Conservation (phyloP, 2,888 invertebrate genomes). For the Leucophenga maculata region DNA sequence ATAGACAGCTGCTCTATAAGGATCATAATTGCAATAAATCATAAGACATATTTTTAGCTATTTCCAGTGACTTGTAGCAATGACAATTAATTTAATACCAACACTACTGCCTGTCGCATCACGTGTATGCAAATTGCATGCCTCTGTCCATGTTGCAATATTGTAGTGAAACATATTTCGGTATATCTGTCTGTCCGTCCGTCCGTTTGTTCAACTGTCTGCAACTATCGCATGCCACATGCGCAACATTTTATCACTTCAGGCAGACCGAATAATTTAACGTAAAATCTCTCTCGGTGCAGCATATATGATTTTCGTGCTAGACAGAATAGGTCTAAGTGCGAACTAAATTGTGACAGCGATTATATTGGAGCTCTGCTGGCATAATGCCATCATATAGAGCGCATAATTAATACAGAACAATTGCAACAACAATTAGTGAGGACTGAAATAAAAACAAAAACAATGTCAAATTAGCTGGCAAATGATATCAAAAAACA, state of each 20-base stretch:
- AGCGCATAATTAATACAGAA: slow-evolving; percentile 57
- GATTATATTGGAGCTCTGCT: background rate
- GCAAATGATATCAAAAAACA: slow-evolving; percentile 37
- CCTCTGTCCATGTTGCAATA: too few relatives aligned
- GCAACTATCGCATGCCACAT: slow-evolving; percentile 51
- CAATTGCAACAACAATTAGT: slow-evolving; percentile 65
- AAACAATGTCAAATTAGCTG: slow-evolving; percentile 51
- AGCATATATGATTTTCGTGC: slow-evolving; percentile 37
- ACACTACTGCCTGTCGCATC: background rate
- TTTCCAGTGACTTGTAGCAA: too few relatives aligned
- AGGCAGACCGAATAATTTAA: slow-evolving; percentile 72
- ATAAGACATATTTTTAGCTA: too few relatives aligned
- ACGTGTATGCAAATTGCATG: background rate
- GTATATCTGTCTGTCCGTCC: slow-evolving; percentile 18
- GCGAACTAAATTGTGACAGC: background rate
- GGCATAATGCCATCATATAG: slow-evolving; percentile 31
- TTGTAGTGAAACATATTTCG: background rate
- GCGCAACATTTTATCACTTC: slow-evolving; percentile 68
- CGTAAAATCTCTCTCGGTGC: slow-evolving; percentile 63
- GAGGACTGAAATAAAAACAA: slow-evolving; percentile 16
- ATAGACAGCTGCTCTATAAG: too few relatives aligned
- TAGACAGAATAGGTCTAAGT: background rate
- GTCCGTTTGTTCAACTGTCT: slow-evolving; percentile 25
- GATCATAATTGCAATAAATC: too few relatives aligned
- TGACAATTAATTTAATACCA: slow-evolving; percentile 17